Evolutionary conservation across 2,113 vertebrate species (phyloP), one percentile per base, ranked within the genome.

Genomic region (Penelope pileata): DNA sequence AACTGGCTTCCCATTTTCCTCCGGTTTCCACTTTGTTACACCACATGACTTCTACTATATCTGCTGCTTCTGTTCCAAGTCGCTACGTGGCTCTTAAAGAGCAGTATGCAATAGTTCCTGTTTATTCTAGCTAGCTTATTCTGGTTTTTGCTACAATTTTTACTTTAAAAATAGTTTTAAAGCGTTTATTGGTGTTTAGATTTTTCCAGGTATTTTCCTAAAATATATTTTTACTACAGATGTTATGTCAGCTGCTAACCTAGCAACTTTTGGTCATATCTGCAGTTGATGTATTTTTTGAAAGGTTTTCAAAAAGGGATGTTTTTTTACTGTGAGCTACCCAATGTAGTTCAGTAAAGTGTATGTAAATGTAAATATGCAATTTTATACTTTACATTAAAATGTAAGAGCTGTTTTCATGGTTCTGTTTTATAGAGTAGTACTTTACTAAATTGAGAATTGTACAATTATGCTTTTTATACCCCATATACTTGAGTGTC

Each of bases 151-250:
- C 88, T 93, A 95, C 88, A 74, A 27, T 88, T 92, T 95, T 96
- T 94, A 92, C 95, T 97, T 95, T 92, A 93, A 68, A 94, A 93
- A 97, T 96, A 97, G 97, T 94, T 97, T 91, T 87, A 91, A 97
- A 94, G 72, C 93, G 94, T 95, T 97, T 95, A 96, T 91, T 88
- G 96, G 90, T 97, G 84, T 96, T 96, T 98, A 98, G 97, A 95
- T 96, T 96, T 96, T 95, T 97, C 88, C 95, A 97, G 91, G 96
- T 98, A 97, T 98, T 98, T 98, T 97, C 97, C 93, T 96, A 98
- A 98, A 95, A 79, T 98, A 84, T 98, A 97, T 98, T 98, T 98
- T 98, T 97, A 96, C 94, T 96, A 97, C 95, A 96, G 97, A 97
- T 97, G 54, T 95, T 97, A 83, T 96, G 95, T 97, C 97, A 96